Conservation (phyloP, 2,888 invertebrate genomes). For the Camponotus fellah region DNA sequence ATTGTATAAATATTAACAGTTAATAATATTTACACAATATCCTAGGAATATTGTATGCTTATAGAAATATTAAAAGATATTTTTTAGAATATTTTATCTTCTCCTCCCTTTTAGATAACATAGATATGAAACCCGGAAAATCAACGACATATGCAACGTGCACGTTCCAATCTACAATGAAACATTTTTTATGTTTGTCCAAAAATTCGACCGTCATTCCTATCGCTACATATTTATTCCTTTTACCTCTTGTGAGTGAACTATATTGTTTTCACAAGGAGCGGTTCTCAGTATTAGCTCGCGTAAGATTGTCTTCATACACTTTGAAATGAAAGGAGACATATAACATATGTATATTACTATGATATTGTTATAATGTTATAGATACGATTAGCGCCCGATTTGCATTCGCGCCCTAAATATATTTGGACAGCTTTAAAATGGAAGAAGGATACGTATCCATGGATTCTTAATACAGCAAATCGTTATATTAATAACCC, state of each 20-base stretch:
- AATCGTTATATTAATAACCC: neutral
- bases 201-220: neutral
- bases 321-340: neutral
- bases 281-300: neutral
- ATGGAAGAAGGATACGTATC: neutral
- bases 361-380: neutral
- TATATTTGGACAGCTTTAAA: neutral
- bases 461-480: neutral
- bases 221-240: neutral
- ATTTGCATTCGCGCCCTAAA: neutral
- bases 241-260: neutral
- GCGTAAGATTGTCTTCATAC: neutral
- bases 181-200: neutral
- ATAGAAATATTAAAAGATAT: neutral
- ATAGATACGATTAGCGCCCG: neutral
- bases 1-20: too few species aligned
- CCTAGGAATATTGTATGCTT: too few species aligned
- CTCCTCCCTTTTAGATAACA: neutral
- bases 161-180: neutral
- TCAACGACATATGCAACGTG: neutral
- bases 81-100: neutral
- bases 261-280: neutral
- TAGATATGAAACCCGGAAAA: slow-evolving; percentile 3
- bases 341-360: neutral
- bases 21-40: too few species aligned